Evolutionary conservation across 2,888 invertebrate species (phyloP), one percentile per base, ranked within the genome.

Genomic region (Plutella xylostella): DNA sequence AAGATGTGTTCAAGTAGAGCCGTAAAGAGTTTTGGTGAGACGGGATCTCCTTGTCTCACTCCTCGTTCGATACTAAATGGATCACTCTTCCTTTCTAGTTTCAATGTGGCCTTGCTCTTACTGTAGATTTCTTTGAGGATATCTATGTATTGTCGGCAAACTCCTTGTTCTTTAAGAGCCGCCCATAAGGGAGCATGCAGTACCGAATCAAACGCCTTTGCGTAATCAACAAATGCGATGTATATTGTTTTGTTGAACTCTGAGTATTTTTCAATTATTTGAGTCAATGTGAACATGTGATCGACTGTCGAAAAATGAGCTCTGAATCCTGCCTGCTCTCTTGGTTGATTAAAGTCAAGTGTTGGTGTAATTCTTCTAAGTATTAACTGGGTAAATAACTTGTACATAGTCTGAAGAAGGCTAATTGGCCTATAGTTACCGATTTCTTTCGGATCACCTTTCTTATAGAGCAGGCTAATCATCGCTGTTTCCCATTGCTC

Each of bases 401-500:
- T 38, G 20, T 38, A 21, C 12, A 20, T 15, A 19, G 20, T 38
- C 20, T 19, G 38, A 12, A 38, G n/a, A 4, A 38, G 12, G 15
- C 38, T 38, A 11, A 38, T 38, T 19, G 38, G 38, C 14, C 38
- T 38, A 20, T 38, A 38, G n/a, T 38, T 38, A 5, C 38, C 14
- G 4, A 38, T 18, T 9, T 38, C 4, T 20, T n/a, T 20, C 3
- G 19, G 38, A 20, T 38, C 12, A 4, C 38, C 21, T 21, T 38
- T 38, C 20, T 38, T 38, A 37, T 38, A 38, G 5, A 38, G 20
- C 7, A 38, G 18, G n/a, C 3, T 38, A n/a, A 38, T 38, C 2
- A 21, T 21, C 20, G 38, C 15, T n/a, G 20, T 21, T 21, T 38
- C 20, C 38, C 38, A 38, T n/a, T 38, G 20, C 15, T 3, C 5